Percentiles rank a stretch among this genome's conserved stretches.
Conservation (phyloP, 2,888 invertebrate genomes). For the Caenorhabditis sp. region DNA sequence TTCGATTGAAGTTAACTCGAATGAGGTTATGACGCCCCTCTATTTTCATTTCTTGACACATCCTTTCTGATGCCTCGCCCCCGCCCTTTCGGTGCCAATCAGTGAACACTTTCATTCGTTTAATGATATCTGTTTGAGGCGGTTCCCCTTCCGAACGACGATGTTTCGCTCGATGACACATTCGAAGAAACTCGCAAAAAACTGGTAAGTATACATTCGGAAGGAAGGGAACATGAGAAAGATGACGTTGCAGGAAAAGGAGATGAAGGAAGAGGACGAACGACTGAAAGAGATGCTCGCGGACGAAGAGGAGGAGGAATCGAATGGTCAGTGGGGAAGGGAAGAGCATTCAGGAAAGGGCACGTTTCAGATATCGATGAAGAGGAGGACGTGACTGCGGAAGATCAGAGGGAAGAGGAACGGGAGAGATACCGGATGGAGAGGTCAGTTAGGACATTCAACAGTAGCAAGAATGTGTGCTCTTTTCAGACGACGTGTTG, state of each 20-base stretch:
- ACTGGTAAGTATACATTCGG: slow-evolving; percentile 33
- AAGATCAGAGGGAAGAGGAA: slow-evolving; percentile 52
- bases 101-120: not conserved
- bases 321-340: slow-evolving; percentile 13
- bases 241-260: slow-evolving; percentile 45
- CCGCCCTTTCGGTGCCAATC: not conserved
- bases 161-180: slow-evolving; percentile 54
- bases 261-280: slow-evolving; percentile 65
- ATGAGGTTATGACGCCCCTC: too few relatives aligned
- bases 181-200: slow-evolving; percentile 61
- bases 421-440: slow-evolving; percentile 49
- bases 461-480: not conserved
- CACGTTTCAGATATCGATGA: slow-evolving; percentile 33
- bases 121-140: slow-evolving; percentile 29
- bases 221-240: not conserved
- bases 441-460: slow-evolving; percentile 11
- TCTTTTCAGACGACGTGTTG: slow-evolving; percentile 50
- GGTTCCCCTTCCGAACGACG: slow-evolving; percentile 43
- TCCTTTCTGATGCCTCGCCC: too few relatives aligned
- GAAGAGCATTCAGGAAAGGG: not conserved
- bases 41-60: too few relatives aligned
- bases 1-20: too few relatives aligned
- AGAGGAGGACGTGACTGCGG: slow-evolving; percentile 35
- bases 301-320: slow-evolving; percentile 61
- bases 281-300: slow-evolving; percentile 58